These are phyloP conservation scores for Branchellion lobata DNA, from an alignment of 2,888 invertebrate genomes.

Conservation along the genomic window DNA sequence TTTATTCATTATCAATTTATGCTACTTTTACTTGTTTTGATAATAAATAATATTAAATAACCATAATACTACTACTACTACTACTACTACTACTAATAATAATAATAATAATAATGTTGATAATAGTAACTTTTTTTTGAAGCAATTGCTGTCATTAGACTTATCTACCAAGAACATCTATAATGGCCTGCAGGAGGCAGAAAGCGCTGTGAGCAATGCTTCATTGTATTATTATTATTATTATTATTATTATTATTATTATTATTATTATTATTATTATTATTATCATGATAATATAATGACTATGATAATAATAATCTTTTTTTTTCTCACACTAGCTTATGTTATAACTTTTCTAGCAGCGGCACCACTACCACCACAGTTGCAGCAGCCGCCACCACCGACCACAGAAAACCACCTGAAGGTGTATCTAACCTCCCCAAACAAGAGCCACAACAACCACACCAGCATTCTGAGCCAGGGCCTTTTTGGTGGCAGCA, in stretches of 20 bases:
- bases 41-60: constrained; percentile 9
- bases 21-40: background rate
- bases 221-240: background rate
- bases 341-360: background rate
- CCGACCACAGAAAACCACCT: background rate
- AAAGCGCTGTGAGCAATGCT: background rate
- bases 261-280: background rate
- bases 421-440: background rate
- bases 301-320: background rate
- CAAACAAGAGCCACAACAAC: constrained; percentile 14
- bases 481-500: background rate
- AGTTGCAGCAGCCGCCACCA: background rate
- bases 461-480: background rate
- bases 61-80: constrained; percentile 10
- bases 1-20: background rate
- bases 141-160: background rate
- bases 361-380: background rate
- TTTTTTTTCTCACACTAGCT: background rate
- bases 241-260: constrained; percentile 8
- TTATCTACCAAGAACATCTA: background rate
- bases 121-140: background rate
- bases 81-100: background rate
- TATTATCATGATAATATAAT: background rate
- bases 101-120: background rate
- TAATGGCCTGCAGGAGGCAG: background rate